Base-by-base conservation (phyloP, 1,140 invertebrate species). In the Meloidogyne floridensis region DNA sequence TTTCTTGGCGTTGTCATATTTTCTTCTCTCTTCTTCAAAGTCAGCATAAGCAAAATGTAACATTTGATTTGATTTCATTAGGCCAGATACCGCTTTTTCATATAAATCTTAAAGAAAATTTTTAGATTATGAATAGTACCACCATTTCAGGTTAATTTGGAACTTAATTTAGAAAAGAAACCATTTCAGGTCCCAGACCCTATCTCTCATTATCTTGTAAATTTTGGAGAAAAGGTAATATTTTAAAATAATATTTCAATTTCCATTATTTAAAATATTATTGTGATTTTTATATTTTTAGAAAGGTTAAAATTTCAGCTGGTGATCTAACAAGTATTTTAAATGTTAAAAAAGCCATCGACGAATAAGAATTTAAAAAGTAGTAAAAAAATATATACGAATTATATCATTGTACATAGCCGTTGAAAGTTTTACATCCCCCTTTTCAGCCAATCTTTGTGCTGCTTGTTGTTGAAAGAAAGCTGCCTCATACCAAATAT, bases 401-500 rank as follows among this genome's bases (percentile, higher is more conserved):
- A 88, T 84, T 9, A 81, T 77, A 59, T 88, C 79, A 15, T 79
- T 77, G n/a, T 69, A 43, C 65, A 87, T 84, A 54, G 54, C 80
- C 32, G 71, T 77, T 54, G 81, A 47, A 77, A 77, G 75, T 71
- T 87, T 86, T 10, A 88, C 73, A 18, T 87, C 95, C 89, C 96
- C 97, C 92, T 98, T 98, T 89, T 98, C 96, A 32, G 94, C 93
- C 10, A 98, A 91, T 78, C 95, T 93, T 90, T 96, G 96, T 8
- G 95, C 94, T 81, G 95, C 96, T 85, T 95, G 93, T 90, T 98
- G 96, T 13, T 99, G 92, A 91, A 96, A 98, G 85, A 96, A 94
- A 0, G 97, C 96, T 0, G 96, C 96, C 91, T 99, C 96, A 90
- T 98, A 96, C 97, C 97, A 99, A 72, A 99, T 95, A 86, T 98